These are phyloP conservation scores for Callimorpha dominula DNA, from an alignment of 2,888 invertebrate genomes.

Conservation along the genomic window DNA sequence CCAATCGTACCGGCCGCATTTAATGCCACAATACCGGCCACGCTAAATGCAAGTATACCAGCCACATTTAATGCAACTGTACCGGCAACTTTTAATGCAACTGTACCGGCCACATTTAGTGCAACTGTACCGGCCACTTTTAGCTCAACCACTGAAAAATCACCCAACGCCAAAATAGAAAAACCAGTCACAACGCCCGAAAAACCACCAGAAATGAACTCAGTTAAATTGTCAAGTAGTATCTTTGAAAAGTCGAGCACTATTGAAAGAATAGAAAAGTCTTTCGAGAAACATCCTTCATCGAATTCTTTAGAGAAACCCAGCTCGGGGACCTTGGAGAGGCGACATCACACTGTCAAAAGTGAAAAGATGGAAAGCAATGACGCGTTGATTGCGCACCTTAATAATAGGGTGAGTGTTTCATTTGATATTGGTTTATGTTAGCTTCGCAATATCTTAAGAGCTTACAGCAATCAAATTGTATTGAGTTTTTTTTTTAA, in stretches of 20 bases:
- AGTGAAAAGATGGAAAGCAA: constrained; percentile 65
- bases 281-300: constrained; percentile 49
- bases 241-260: constrained; percentile 58
- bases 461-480: too few species aligned
- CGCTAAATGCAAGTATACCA: background rate
- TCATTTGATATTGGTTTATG: background rate
- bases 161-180: constrained; percentile 47
- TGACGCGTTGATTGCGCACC: constrained; percentile 78
- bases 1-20: constrained; percentile 5
- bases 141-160: constrained; percentile 7
- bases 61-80: background rate
- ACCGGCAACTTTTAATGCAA: background rate
- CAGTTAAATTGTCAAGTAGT: constrained; percentile 38
- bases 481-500: too few species aligned
- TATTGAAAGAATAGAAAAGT: constrained; percentile 63
- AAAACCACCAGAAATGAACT: constrained; percentile 54
- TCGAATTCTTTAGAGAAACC: constrained; percentile 52
- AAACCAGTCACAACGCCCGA: constrained; percentile 52
- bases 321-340: constrained; percentile 66
- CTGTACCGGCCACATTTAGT: background rate
- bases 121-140: constrained; percentile 16
- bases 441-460: too few species aligned
- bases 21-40: constrained; percentile 1
- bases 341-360: constrained; percentile 60
- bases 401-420: constrained; percentile 80